Conservation (phyloP, 2,888 invertebrate genomes). For the Serripes groenlandicus region DNA sequence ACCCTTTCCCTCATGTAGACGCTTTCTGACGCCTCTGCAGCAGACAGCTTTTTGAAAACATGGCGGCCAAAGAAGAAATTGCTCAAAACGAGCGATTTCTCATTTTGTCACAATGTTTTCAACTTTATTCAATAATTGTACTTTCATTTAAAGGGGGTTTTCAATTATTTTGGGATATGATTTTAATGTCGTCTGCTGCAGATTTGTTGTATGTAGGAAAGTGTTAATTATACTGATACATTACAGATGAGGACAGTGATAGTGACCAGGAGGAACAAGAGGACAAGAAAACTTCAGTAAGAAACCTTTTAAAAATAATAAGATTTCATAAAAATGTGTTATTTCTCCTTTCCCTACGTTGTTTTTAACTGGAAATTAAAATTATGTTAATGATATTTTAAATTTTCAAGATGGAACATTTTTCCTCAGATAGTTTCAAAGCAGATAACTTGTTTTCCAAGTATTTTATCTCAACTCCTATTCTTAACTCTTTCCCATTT, state of each 20-base stretch:
- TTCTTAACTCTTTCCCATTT: too few species aligned
- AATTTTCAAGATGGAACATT: too few species aligned
- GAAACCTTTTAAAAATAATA: constrained; percentile 50
- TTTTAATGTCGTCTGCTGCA: neutral
- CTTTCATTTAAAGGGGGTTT: too few species aligned
- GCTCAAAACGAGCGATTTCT: neutral
- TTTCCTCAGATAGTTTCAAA: too few species aligned
- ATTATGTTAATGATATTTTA: too few species aligned
- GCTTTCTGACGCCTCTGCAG: neutral
- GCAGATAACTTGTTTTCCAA: too few species aligned
- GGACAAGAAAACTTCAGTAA: constrained; percentile 81
- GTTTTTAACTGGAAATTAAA: too few species aligned
- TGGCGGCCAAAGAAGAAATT: neutral
- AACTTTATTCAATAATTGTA: neutral
- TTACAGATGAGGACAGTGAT: constrained; percentile 86
- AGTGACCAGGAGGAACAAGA: constrained; percentile 86
- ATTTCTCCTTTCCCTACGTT: too few species aligned
- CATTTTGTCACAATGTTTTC: neutral
- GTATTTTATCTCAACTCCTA: too few species aligned
- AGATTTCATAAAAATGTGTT: too few species aligned
- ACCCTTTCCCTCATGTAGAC: neutral
- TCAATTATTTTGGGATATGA: neutral
- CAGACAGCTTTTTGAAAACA: neutral
- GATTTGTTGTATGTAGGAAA: neutral
- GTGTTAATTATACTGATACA: neutral